phyloP scores from a whole-genome alignment of 2,888 invertebrate species.

The Scaptomyza cyrtandrae region DNA sequence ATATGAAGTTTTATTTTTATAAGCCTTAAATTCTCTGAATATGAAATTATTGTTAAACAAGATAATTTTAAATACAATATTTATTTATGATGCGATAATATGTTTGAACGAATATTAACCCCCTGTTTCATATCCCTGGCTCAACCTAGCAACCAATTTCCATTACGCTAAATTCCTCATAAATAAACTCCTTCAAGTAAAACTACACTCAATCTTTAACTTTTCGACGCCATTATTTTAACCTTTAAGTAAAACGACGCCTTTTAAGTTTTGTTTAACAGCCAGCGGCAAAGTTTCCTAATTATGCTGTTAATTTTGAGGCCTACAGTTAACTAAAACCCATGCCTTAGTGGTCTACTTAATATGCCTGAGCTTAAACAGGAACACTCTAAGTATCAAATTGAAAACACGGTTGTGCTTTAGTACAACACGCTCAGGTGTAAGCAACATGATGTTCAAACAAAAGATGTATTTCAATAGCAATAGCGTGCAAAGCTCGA shows the following conservation, averaged over 20 bases:
- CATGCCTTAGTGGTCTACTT: not conserved
- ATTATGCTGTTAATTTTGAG: constrained; percentile 52
- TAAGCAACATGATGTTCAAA: constrained; percentile 41
- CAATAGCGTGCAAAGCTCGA: constrained; percentile 53
- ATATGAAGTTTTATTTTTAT: no score
- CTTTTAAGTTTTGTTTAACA: constrained; percentile 25
- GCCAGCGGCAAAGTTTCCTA: constrained; percentile 28
- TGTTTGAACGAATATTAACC: no score
- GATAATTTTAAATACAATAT: no score
- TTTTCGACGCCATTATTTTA: not conserved
- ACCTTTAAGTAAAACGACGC: constrained; percentile 6
- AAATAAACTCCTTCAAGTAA: not conserved
- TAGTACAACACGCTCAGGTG: constrained; percentile 31
- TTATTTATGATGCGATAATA: no score
- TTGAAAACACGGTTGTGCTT: constrained; percentile 34
- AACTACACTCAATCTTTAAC: not conserved
- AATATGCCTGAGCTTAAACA: constrained; percentile 22
- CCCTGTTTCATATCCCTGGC: no score
- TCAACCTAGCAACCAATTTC: no score
- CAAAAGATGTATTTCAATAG: constrained; percentile 63
- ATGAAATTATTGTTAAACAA: no score
- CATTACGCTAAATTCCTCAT: no score
- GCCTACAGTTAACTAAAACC: not conserved
- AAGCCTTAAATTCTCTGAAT: not conserved
- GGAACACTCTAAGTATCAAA: constrained; percentile 24